Conservation (phyloP, 2,113 vertebrate species). For the Sorex araneus region DNA sequence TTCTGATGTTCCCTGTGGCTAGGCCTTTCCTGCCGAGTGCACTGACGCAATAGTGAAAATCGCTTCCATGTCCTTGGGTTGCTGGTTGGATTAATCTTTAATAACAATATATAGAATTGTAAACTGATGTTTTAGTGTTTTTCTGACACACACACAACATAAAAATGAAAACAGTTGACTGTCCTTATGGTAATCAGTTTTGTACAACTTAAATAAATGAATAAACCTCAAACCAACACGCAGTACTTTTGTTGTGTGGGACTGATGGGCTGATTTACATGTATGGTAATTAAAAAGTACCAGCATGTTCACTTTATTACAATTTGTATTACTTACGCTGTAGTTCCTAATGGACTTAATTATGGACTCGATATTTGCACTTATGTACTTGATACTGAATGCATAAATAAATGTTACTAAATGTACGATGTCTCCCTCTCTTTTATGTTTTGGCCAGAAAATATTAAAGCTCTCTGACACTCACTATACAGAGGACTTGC, state of each 20-base stretch:
- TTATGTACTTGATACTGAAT: conserved; percentile 99
- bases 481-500: not conserved
- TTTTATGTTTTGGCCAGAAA: conserved; percentile 52
- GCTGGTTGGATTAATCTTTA: conserved; percentile 95
- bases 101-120: conserved; percentile 93
- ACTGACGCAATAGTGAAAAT: conserved; percentile 93
- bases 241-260: conserved; percentile 95
- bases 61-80: conserved; percentile 94
- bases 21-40: conserved; percentile 93
- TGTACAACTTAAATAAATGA: conserved; percentile 92
- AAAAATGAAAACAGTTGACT: conserved; percentile 90
- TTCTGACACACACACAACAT: conserved; percentile 91
- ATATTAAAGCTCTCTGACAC: not conserved
- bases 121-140: conserved; percentile 94
- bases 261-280: conserved; percentile 94
- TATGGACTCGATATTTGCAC: conserved; percentile 99
- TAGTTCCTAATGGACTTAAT: conserved; percentile 95
- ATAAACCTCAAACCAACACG: conserved; percentile 80
- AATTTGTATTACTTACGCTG: conserved; percentile 97
- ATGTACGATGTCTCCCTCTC: conserved; percentile 89
- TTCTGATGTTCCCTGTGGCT: conserved; percentile 93
- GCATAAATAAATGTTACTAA: conserved; percentile 99
- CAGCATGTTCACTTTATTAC: conserved; percentile 97
- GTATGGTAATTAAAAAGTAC: conserved; percentile 94
- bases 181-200: conserved; percentile 96